Evolutionary conservation across 37 sponge, comb jelly and placozoan genomes (phyloP).

Genomic region (Oscarella lobularis): DNA sequence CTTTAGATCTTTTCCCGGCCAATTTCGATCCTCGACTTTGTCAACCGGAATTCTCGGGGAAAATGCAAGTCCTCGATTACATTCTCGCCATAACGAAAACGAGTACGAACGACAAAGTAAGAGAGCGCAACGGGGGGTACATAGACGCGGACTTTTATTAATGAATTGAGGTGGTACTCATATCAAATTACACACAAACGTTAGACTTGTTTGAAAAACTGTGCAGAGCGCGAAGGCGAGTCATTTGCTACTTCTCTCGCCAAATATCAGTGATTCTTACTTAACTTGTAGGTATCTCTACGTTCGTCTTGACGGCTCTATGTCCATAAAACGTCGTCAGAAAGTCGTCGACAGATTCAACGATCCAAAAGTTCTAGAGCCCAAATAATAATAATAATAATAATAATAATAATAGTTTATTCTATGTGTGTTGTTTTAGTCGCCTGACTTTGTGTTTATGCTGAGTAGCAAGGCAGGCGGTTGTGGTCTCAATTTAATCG

Average conservation of each 20-base stretch:
- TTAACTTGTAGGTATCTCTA: slow-evolving; percentile 61
- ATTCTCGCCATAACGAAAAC: slow-evolving; percentile 71
- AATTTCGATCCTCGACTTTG: slow-evolving; percentile 42
- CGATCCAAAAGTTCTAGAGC: slow-evolving; percentile 37
- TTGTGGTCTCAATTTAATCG: slow-evolving; percentile 96
- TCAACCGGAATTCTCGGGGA: slow-evolving; percentile 86
- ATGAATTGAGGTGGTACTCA: slow-evolving; percentile 63
- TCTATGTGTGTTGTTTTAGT: background rate
- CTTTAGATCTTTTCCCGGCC: slow-evolving; percentile 47
- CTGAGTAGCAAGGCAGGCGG: slow-evolving; percentile 99
- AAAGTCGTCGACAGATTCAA: slow-evolving; percentile 96
- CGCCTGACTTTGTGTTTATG: slow-evolving; percentile 87
- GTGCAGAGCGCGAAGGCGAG: slow-evolving; percentile 50
- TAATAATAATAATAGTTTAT: background rate
- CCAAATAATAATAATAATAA: background rate
- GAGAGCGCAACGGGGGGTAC: too few species aligned
- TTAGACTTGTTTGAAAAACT: slow-evolving; percentile 89
- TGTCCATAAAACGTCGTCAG: slow-evolving; percentile 86
- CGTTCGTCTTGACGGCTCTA: slow-evolving; percentile 91
- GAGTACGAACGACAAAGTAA: slow-evolving; percentile 78
- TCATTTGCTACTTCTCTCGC: too few species aligned
- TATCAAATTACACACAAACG: slow-evolving; percentile 98
- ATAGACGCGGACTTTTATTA: too few species aligned
- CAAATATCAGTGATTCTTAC: too few species aligned
- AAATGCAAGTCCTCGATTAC: slow-evolving; percentile 84